Evolutionary conservation across 1,140 invertebrate species (phyloP).

Genomic region (Euschistus heros): DNA sequence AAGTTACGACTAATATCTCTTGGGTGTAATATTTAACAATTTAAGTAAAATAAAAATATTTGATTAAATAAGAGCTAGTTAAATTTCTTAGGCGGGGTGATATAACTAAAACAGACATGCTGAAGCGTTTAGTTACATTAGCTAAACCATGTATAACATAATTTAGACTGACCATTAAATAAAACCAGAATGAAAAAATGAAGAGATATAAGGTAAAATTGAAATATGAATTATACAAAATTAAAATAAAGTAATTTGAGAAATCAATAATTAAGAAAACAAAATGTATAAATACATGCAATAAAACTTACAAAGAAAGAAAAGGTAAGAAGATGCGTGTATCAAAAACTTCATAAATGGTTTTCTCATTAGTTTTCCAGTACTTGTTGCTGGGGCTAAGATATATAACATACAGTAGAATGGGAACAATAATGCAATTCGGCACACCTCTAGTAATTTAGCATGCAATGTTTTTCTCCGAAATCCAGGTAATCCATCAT

Average conservation of each 20-base stretch:
- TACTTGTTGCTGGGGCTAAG: slow-evolving; percentile 59
- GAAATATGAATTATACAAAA: not conserved
- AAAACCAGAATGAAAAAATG: too few relatives aligned
- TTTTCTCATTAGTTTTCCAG: slow-evolving; percentile 68
- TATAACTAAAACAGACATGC: too few relatives aligned
- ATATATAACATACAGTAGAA: slow-evolving; percentile 75
- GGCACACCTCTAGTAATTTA: slow-evolving; percentile 57
- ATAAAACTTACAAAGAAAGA: slow-evolving; percentile 69
- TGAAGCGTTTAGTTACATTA: too few relatives aligned
- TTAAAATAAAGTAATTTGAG: not conserved
- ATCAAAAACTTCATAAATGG: slow-evolving; percentile 93
- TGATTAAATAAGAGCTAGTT: too few relatives aligned
- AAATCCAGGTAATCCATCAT: slow-evolving; percentile 81
- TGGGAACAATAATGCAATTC: slow-evolving; percentile 71
- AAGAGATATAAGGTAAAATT: too few relatives aligned
- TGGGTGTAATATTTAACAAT: too few relatives aligned
- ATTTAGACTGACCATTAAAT: too few relatives aligned
- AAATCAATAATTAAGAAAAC: not conserved
- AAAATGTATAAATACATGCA: slow-evolving; percentile 1
- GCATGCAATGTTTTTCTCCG: slow-evolving; percentile 57
- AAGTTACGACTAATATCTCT: too few relatives aligned
- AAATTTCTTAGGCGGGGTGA: too few relatives aligned
- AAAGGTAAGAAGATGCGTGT: slow-evolving; percentile 82
- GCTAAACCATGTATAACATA: too few relatives aligned
- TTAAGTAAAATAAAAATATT: too few relatives aligned